A percentile compares a stretch with the other conserved stretches of the same genome.
Evolutionary conservation across 2,888 invertebrate genomes (phyloP).

Genomic region (Aelia acuminata): DNA sequence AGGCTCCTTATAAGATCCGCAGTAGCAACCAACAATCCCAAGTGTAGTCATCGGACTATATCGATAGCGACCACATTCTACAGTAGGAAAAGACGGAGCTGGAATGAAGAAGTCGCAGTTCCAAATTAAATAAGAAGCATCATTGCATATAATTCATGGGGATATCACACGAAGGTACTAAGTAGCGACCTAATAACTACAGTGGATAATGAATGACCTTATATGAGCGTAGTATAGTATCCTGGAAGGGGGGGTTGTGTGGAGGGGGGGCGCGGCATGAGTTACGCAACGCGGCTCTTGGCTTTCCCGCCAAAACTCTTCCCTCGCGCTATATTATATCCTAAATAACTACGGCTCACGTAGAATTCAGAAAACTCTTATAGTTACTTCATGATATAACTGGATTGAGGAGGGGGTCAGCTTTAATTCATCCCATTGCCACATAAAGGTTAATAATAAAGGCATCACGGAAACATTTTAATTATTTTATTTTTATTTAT

Average conservation of each 20-base stretch:
- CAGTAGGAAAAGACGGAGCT: background rate
- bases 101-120: conserved; percentile 8
- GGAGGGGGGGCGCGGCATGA: background rate
- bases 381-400: too few species aligned
- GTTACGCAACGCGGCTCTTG: conserved; percentile 32
- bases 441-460: background rate
- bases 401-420: background rate
- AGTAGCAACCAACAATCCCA: background rate
- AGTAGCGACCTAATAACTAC: background rate
- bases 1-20: background rate
- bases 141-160: too few species aligned
- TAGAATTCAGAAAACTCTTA: background rate
- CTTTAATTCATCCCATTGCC: background rate
- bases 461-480: too few species aligned
- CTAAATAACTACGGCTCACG: background rate
- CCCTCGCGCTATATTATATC: background rate
- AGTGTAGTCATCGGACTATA: background rate
- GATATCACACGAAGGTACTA: background rate
- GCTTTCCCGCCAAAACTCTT: conserved; percentile 6
- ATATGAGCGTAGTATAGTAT: conserved; percentile 12
- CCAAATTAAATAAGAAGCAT: background rate
- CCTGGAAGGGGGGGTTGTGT: background rate
- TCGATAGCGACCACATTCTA: background rate
- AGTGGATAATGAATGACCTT: conserved; percentile 24
- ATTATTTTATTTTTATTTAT: too few species aligned